phyloP scores from a whole-genome alignment of 2,113 vertebrate species.

The Laticauda colubrina region DNA sequence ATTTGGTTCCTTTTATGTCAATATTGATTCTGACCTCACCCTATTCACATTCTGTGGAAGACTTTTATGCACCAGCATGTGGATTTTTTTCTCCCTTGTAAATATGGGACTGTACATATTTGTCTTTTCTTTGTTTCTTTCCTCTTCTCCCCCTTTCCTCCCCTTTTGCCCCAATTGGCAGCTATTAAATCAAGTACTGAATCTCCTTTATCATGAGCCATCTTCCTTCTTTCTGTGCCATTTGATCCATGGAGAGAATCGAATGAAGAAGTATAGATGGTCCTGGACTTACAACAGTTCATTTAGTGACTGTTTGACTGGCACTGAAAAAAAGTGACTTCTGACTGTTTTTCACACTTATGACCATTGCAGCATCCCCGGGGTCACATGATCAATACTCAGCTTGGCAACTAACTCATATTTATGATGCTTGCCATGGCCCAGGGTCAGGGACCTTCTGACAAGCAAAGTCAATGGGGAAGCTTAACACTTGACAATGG shows the following conservation, averaged over 20 bases:
- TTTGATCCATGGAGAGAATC: neutral
- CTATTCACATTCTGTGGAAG: slow-evolving; percentile 39
- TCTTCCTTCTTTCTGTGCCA: neutral
- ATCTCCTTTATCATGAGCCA: slow-evolving; percentile 25
- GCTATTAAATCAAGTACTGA: slow-evolving; percentile 32
- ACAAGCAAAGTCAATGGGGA: too few relatives aligned
- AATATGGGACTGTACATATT: slow-evolving; percentile 50
- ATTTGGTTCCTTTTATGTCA: slow-evolving; percentile 40
- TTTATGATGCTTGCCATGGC: too few relatives aligned
- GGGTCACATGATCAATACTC: too few relatives aligned
- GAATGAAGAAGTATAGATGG: neutral
- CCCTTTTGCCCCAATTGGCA: neutral
- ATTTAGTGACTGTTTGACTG: too few relatives aligned
- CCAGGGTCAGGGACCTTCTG: too few relatives aligned
- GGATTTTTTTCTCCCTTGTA: slow-evolving; percentile 35
- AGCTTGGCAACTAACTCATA: too few relatives aligned
- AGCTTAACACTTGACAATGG: too few relatives aligned
- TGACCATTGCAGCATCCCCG: too few relatives aligned
- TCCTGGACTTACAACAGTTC: too few relatives aligned
- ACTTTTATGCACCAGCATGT: slow-evolving; percentile 44
- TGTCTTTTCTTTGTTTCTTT: slow-evolving; percentile 33
- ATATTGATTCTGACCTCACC: slow-evolving; percentile 72
- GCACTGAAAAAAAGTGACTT: too few relatives aligned
- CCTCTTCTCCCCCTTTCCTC: neutral
- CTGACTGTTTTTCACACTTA: too few relatives aligned